These are phyloP conservation scores for Nannoperca obscura DNA, from an alignment of 2,797 vertebrate genomes.

Conservation along the genomic window DNA sequence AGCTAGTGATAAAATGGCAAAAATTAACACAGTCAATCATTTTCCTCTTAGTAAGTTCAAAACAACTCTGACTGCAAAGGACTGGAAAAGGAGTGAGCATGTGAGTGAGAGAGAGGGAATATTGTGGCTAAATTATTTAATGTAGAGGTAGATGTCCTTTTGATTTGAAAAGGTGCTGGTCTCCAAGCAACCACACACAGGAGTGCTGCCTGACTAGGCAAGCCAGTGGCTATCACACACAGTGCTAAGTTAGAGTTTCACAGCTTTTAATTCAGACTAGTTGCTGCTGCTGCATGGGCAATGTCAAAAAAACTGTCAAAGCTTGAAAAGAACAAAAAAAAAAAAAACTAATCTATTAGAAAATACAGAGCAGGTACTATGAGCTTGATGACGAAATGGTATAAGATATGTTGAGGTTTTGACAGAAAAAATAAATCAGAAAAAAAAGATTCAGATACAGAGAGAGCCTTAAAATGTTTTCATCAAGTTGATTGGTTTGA, in stretches of 20 bases:
- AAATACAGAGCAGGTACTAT: neutral
- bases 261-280: slow-evolving; percentile 39
- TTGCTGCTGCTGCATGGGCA: slow-evolving; percentile 19
- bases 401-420: neutral
- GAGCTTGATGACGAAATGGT: neutral
- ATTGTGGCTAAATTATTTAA: slow-evolving; percentile 73
- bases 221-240: slow-evolving; percentile 36
- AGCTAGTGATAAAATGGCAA: slow-evolving; percentile 30
- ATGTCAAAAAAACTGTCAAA: neutral
- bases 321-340: neutral
- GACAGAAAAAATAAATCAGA: too few relatives aligned
- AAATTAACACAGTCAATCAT: slow-evolving; percentile 56
- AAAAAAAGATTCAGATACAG: neutral
- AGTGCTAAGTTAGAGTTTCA: slow-evolving; percentile 42
- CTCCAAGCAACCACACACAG: slow-evolving; percentile 70
- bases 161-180: slow-evolving; percentile 67
- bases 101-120: slow-evolving; percentile 26
- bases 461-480: neutral
- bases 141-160: slow-evolving; percentile 61
- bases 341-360: neutral
- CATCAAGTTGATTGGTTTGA: neutral
- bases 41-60: slow-evolving; percentile 25
- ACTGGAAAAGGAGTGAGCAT: slow-evolving; percentile 26
- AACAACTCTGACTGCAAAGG: slow-evolving; percentile 35
- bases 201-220: slow-evolving; percentile 22